These are phyloP conservation scores for Phocoena sinus DNA, from an alignment of 2,113 vertebrate genomes.

Conservation along the genomic window DNA sequence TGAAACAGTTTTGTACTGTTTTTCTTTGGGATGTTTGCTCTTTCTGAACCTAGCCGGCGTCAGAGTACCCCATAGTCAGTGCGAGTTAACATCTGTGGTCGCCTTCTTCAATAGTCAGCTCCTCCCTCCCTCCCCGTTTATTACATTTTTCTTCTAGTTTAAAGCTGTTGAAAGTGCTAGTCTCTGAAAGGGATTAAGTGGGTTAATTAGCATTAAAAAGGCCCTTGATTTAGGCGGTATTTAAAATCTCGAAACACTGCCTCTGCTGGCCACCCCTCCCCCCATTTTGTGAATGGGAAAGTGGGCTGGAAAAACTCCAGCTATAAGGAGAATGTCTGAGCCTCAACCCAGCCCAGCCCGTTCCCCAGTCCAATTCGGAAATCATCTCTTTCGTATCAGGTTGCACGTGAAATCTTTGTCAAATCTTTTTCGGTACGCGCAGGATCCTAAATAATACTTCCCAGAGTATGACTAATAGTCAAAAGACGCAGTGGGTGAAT, in stretches of 20 bases:
- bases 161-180: neutral
- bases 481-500: conserved; percentile 52
- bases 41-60: neutral
- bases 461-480: conserved; percentile 37
- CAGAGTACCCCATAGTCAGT: neutral
- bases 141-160: conserved; percentile 26
- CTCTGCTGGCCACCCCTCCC: neutral
- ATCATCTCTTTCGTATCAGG: conserved; percentile 40
- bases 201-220: conserved; percentile 49
- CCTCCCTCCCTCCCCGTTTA: neutral
- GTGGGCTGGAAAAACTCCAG: neutral
- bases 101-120: neutral
- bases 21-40: conserved; percentile 9
- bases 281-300: conserved; percentile 32
- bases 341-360: neutral
- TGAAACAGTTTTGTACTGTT: neutral
- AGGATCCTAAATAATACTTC: conserved; percentile 65
- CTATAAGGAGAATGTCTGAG: neutral
- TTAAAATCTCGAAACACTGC: conserved; percentile 43
- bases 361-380: conserved; percentile 31
- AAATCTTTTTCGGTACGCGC: conserved; percentile 32
- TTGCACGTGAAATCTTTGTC: conserved; percentile 54
- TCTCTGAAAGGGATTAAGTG: conserved; percentile 36
- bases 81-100: neutral
- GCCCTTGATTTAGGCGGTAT: conserved; percentile 35